Evolutionary conservation across 2,888 invertebrate species (phyloP), one percentile per base, ranked within the genome.

Genomic region (Mesorhabditis sp.): DNA sequence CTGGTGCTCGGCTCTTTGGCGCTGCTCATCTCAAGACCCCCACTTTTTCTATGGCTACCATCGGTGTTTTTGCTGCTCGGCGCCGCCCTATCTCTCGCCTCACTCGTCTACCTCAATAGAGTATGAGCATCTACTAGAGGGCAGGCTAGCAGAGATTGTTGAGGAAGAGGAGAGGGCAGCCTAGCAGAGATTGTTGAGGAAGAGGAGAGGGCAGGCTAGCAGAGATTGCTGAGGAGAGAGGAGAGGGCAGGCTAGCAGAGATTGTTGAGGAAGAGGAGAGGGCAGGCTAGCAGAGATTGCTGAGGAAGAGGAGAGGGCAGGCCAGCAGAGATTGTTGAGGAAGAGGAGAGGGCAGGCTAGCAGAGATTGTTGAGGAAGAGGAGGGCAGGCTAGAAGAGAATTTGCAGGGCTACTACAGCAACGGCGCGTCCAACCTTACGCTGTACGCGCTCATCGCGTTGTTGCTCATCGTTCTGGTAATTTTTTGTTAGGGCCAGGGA

Each of bases 1-100:
- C n/a, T 50, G 58, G 58, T 50, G 58, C 58, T 50, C 58, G 58
- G 58, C 58, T 50, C 58, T 10, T 50, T 50, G 58, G 58, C 58
- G 7, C 58, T 50, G 7, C 58, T 50, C 58, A 50, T 50, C 58
- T 50, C 58, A 13, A 10, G 58, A 13, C 58, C 58, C 58, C 58
- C 58, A 50, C n/a, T 50, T 13, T 50, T 50, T n/a, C 58, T 50
- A 10, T 50, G 58, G 58, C 58, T 50, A 13, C 58, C 58, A 10
- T 50, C 58, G 10, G 58, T 50, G 10, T 50, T 50, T 50, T n/a
- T 50, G 10, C 58, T 50, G 10, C n/a, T 50, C 10, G 58, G 58
- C 58, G n/a, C 58, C 58, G n/a, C 58, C n/a, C 7, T 50, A 10
- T 50, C 58, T 50, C 58, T 50, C 1, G 7, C 58, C 7, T 50